phyloP scores from a whole-genome alignment of 2,888 invertebrate species.

The Mongoloraphidia duomilia region DNA sequence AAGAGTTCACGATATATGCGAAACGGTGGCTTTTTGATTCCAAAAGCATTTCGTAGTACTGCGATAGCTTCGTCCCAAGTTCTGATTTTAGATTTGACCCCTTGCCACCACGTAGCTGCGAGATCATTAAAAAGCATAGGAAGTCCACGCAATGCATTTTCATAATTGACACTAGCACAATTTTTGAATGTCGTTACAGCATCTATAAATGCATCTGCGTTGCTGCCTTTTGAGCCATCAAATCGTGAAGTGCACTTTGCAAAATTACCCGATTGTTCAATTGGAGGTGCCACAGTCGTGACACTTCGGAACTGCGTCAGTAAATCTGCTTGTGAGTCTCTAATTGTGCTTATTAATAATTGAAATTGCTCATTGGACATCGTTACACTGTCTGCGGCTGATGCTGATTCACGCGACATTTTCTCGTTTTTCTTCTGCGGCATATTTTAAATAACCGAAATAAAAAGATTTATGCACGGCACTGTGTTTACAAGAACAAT shows the following conservation, averaged over 20 bases:
- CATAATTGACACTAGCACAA: not conserved
- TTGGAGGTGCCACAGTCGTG: not conserved
- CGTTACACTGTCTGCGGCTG: not conserved
- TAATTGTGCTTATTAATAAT: not conserved
- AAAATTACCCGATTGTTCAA: not conserved
- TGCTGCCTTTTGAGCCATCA: not conserved
- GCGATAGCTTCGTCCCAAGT: not conserved
- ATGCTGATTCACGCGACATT: too few species aligned
- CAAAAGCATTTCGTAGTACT: not conserved
- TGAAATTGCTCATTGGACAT: not conserved
- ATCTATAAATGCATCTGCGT: not conserved
- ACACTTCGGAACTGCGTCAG: too few species aligned
- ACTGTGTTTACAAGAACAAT: too few species aligned
- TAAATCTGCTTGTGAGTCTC: not conserved
- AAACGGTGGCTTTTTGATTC: not conserved
- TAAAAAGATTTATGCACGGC: too few species aligned
- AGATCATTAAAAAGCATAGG: not conserved
- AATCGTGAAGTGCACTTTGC: not conserved
- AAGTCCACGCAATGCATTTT: not conserved
- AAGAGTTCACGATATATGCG: not conserved
- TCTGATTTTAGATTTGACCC: not conserved
- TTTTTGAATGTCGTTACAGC: not conserved
- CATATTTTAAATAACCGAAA: too few species aligned
- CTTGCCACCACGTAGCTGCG: constrained; percentile 1
- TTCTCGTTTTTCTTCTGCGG: too few species aligned